Percentiles rank a stretch among this genome's conserved stretches.
These are phyloP conservation scores for Gobiocypris rarus DNA, from an alignment of 2,113 vertebrate genomes.

Conservation along the genomic window DNA sequence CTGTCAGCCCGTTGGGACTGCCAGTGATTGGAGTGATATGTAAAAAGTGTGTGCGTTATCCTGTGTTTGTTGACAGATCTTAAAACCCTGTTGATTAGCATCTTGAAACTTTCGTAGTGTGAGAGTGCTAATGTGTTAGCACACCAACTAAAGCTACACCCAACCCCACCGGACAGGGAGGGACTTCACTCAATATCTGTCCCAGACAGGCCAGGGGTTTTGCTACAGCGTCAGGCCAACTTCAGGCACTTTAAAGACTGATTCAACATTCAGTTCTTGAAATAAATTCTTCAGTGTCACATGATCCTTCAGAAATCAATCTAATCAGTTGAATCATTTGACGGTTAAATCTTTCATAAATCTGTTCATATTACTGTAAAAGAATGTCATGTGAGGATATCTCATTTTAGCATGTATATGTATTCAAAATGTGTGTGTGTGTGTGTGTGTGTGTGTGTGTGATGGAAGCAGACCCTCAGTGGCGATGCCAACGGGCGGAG, in stretches of 20 bases:
- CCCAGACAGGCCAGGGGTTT: slow-evolving; percentile 23
- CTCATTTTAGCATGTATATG: neutral
- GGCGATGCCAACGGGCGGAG: slow-evolving; percentile 59
- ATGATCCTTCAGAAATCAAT: too few species aligned
- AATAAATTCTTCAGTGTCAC: too few species aligned
- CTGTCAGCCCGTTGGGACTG: slow-evolving; percentile 75
- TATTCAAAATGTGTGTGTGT: slow-evolving; percentile 10
- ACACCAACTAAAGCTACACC: neutral
- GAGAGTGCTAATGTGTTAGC: slow-evolving; percentile 40
- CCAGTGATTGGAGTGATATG: slow-evolving; percentile 77
- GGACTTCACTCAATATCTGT: slow-evolving; percentile 25
- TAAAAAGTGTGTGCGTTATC: slow-evolving; percentile 38
- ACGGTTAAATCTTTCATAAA: neutral
- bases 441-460: slow-evolving; percentile 22
- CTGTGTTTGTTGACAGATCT: slow-evolving; percentile 50
- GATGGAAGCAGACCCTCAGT: slow-evolving; percentile 71
- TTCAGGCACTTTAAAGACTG: neutral
- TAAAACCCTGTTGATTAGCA: slow-evolving; percentile 55
- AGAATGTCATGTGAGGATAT: neutral
- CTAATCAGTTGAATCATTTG: neutral
- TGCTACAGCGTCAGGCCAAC: neutral
- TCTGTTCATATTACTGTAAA: neutral
- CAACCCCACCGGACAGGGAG: slow-evolving; percentile 1
- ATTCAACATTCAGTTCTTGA: too few species aligned
- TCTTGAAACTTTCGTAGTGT: slow-evolving; percentile 34